Base-by-base conservation (phyloP, 2,113 vertebrate species). In the Mormyrus iriodes region DNA sequence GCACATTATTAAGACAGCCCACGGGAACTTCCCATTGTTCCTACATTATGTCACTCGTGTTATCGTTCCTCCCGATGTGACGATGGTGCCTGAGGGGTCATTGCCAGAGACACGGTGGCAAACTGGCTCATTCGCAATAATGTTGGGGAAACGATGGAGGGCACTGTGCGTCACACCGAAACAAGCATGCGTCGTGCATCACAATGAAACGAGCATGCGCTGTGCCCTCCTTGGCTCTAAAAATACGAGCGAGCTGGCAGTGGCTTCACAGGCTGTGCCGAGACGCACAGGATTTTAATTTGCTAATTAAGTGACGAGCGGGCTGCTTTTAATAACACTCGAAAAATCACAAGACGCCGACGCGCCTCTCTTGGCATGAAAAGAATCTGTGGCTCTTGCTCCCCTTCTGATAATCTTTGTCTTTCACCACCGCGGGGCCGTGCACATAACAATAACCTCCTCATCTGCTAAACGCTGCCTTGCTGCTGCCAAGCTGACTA, bases 291-390 rank as follows among this genome's bases (percentile, higher is more conserved):
- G 90, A 88, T 91, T 91, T 93, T 90, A 88, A 90, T 88, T 91
- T 91, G 95, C 92, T 94, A 95, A 95, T 95, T 92, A 95, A 94
- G 93, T 95, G 94, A 91, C 91, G 90, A 89, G 85, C 88, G 88
- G 91, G 90, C 88, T 88, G 91, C 90, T 89, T 90, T 90, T 91
- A 90, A 92, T 88, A 88, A 88, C 85, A 88, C 89, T 90, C 82
- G 85, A 83, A 88, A 84, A 90, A 88, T 90, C 65, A 90, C 89
- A 88, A 58, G 85, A 52, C 52, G 73, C 89, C 85, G 79, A 61
- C 48, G 61, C 65, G 42, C 73, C 69, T 90, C 65, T 90, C 85
- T 90, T 88, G 86, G 85, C 89, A 83, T 83, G 49, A 83, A 55
- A 88, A 87, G 31, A 48, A 84, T 82, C 39, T 51, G 42, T 90